Conservation (phyloP, 2,888 invertebrate species). For the Athripsodes cinereus region DNA sequence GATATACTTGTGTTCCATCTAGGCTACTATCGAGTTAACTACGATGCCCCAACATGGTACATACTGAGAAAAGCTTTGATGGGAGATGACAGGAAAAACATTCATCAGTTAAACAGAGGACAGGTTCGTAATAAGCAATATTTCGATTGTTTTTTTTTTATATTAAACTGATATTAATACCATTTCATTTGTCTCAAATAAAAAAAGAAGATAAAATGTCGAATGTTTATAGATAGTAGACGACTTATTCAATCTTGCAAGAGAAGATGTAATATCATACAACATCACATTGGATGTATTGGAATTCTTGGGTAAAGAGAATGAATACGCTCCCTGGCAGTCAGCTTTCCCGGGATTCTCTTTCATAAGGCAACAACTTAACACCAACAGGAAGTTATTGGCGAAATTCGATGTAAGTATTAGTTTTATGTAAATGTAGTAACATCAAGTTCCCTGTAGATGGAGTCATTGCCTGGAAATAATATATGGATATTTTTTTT, state of each 20-base stretch:
- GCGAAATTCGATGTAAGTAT: slow-evolving; percentile 36
- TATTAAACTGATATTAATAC: no score
- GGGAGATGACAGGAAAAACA: slow-evolving; percentile 34
- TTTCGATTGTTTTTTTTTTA: no score
- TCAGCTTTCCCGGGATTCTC: slow-evolving; percentile 54
- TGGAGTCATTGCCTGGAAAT: neutral
- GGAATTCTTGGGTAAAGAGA: slow-evolving; percentile 62
- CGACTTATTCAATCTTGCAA: slow-evolving; percentile 71
- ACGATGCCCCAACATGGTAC: slow-evolving; percentile 54
- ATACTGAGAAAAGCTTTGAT: slow-evolving; percentile 43
- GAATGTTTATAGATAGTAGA: slow-evolving; percentile 63
- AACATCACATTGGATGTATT: slow-evolving; percentile 58
- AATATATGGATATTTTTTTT: neutral
- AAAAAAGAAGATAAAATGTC: no score
- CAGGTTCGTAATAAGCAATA: no score
- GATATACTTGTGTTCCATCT: no score
- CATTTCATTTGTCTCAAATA: no score
- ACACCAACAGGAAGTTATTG: slow-evolving; percentile 38
- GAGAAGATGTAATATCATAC: slow-evolving; percentile 57
- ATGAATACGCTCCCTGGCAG: slow-evolving; percentile 71
- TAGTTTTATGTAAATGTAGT: neutral
- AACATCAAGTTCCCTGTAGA: neutral
- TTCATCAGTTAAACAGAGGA: slow-evolving; percentile 65
- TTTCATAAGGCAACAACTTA: slow-evolving; percentile 45
- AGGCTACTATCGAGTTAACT: slow-evolving; percentile 66